A percentile compares a stretch with the other conserved stretches of the same genome.
phyloP scores from a whole-genome alignment of 2,888 invertebrate species.

The Lepas anatifera region DNA sequence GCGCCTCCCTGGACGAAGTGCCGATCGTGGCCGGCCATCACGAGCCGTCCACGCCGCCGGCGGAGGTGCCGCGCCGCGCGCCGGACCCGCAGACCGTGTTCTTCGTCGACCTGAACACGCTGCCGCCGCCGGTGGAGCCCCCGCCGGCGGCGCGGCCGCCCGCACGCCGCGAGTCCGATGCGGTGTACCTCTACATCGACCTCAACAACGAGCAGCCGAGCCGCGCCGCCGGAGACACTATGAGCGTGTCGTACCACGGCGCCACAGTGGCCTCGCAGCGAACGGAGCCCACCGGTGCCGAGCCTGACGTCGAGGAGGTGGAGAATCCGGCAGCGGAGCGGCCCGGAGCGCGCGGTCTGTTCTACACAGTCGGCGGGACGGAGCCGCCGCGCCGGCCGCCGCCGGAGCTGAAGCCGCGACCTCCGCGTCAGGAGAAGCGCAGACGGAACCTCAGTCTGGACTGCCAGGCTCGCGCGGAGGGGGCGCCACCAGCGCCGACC shows the following conservation, averaged over 20 bases:
- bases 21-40: constrained; percentile 9
- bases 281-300: not conserved
- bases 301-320: not conserved
- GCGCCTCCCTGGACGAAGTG: not conserved
- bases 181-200: constrained; percentile 6
- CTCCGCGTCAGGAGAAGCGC: not conserved
- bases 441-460: constrained; percentile 1
- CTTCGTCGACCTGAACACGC: constrained; percentile 1
- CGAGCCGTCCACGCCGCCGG: not conserved
- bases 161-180: not conserved
- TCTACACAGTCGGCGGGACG: not conserved
- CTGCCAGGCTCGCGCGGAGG: not conserved
- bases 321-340: not conserved
- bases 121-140: not conserved
- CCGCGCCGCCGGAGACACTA: not conserved
- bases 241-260: constrained; percentile 3
- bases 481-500: not conserved
- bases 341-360: not conserved
- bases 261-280: not conserved
- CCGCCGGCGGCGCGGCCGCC: not conserved
- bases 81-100: not conserved
- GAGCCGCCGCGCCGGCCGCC: not conserved
- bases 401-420: not conserved
- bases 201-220: not conserved
- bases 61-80: not conserved